phyloP scores from a whole-genome alignment of 1,140 invertebrate species.

The Papilio aristodemus region DNA sequence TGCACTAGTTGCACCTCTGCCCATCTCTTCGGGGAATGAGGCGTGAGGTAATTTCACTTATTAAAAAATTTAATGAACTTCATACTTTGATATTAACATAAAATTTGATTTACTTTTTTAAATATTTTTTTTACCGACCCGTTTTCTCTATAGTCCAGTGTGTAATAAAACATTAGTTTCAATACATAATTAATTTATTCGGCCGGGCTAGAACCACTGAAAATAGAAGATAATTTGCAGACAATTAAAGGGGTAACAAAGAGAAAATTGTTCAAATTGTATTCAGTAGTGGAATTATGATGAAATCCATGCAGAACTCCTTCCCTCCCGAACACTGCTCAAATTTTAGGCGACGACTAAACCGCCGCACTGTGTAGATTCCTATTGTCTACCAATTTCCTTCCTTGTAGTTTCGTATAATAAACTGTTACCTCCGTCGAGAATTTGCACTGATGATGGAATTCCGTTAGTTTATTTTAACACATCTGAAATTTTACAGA shows the following conservation, averaged over 20 bases:
- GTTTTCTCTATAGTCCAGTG: too few relatives aligned
- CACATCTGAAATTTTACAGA: constrained; percentile 4
- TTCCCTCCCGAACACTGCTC: not conserved
- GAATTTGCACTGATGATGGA: constrained; percentile 13
- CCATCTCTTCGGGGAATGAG: too few relatives aligned
- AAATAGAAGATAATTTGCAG: not conserved
- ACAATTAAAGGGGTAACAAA: not conserved
- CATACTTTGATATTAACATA: too few relatives aligned
- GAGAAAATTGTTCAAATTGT: constrained; percentile 1
- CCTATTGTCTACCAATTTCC: constrained; percentile 27
- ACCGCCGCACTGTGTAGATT: not conserved
- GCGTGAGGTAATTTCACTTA: too few relatives aligned
- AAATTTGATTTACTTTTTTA: too few relatives aligned
- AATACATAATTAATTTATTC: too few relatives aligned
- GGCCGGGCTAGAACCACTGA: not conserved
- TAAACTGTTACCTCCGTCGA: constrained; percentile 25
- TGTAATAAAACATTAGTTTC: too few relatives aligned
- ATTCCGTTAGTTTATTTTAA: constrained; percentile 17
- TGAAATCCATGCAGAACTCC: not conserved
- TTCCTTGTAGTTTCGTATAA: constrained; percentile 14
- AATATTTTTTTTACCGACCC: too few relatives aligned
- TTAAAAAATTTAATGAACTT: too few relatives aligned
- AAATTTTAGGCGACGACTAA: constrained; percentile 13
- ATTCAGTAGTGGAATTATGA: not conserved
- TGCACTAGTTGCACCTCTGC: too few relatives aligned